Base-by-base conservation (phyloP, 2,888 invertebrate genomes). In the Drosophila flavopinicola region DNA sequence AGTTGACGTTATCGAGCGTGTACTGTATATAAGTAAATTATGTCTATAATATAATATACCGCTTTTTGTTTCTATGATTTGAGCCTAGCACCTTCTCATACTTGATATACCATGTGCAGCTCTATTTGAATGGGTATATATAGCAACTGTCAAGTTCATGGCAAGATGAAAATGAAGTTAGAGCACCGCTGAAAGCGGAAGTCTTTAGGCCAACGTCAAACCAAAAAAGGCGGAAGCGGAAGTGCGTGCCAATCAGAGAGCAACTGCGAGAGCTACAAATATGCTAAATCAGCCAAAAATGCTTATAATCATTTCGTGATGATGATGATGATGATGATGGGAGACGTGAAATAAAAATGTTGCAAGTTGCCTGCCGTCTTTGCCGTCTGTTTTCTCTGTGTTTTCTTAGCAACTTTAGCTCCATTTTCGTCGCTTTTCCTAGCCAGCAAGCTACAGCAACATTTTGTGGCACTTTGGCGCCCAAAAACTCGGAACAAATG, bases 391-490 rank as follows among this genome's bases (percentile, higher is more conserved):
- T 39, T 39, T 54, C 54, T 51, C 60, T 67, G 57, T 66, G 66
- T 59, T 76, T 88, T 80, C 72, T 63, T 66, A 41, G 66, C 60
- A 79, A 79, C 64, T 79, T 79, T 64, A 65, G 67, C 72, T 79
- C 71, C 59, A 64, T 68, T 78, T 77, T 74, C 61, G 39, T 33
- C 65, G 52, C 53, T 56, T 57, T 66, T 48, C 58, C 42, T 56
- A n/a, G n/a, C n/a, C n/a, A n/a, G 72, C 66, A 42, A 57, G 49
- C 66, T 69, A 51, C 56, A 66, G 64, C 54, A 48, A 66, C 15
- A 69, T 84, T 86, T 83, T 84, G 85, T 80, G 78, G 85, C 72
- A 64, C 87, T 79, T 87, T 86, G 87, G 88, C 85, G 85, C 75
- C 68, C 85, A 84, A 77, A 77, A 77, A 75, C 69, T 85, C 78